These are phyloP conservation scores for Cheilosia vulpina DNA, from an alignment of 2,888 invertebrate species.

Conservation along the genomic window DNA sequence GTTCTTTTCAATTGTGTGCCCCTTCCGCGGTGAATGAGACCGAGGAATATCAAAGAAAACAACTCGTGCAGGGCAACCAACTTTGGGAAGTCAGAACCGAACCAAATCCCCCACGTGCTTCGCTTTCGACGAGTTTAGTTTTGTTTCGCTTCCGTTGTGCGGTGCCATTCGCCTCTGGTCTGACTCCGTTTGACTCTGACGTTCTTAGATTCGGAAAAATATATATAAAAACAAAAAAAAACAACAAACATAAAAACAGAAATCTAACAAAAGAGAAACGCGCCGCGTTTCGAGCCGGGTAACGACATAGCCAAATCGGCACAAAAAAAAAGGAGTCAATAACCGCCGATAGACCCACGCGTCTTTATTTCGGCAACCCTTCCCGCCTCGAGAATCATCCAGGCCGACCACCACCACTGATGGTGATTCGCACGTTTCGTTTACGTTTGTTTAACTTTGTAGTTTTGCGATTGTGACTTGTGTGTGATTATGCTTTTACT, in stretches of 20 bases:
- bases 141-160: slow-evolving; percentile 1
- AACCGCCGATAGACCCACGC: slow-evolving; percentile 69
- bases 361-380: slow-evolving; percentile 29
- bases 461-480: slow-evolving; percentile 18
- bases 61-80: slow-evolving; percentile 65
- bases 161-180: slow-evolving; percentile 13
- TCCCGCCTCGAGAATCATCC: background rate
- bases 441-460: slow-evolving; percentile 29
- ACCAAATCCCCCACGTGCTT: slow-evolving; percentile 17
- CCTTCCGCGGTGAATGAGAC: slow-evolving; percentile 11
- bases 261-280: slow-evolving; percentile 10
- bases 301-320: slow-evolving; percentile 33
- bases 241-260: background rate
- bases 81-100: slow-evolving; percentile 38
- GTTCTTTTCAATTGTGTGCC: background rate
- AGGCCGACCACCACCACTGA: background rate
- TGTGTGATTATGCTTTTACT: slow-evolving; percentile 55
- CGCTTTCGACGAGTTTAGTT: background rate
- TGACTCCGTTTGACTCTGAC: background rate
- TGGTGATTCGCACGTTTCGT: slow-evolving; percentile 35
- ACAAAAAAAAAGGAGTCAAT: slow-evolving; percentile 59
- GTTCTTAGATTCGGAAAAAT: slow-evolving; percentile 1
- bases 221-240: background rate
- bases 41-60: slow-evolving; percentile 44
- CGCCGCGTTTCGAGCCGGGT: slow-evolving; percentile 20